Percentiles rank a stretch among this genome's conserved stretches.
Evolutionary conservation across 2,888 invertebrate genomes (phyloP).

Genomic region (Ochlodes sylvanus): DNA sequence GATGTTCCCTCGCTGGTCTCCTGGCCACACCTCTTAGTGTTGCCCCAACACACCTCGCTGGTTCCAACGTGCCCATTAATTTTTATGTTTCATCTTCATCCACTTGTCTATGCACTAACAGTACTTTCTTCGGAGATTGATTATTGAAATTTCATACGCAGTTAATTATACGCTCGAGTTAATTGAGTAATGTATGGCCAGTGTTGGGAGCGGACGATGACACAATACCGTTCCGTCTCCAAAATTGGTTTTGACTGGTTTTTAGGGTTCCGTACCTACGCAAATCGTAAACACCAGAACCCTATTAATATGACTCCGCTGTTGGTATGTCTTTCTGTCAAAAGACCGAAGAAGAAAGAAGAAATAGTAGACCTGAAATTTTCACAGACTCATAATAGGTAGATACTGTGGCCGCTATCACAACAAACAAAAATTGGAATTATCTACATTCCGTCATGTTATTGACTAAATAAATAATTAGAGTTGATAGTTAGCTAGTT

Average conservation of each 20-base stretch:
- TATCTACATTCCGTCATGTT: no score
- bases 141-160: slow-evolving; percentile 73
- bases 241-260: slow-evolving; percentile 12
- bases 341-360: no score
- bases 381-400: no score
- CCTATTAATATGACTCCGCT: no score
- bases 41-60: slow-evolving; percentile 67
- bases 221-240: slow-evolving; percentile 30
- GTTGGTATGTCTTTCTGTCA: no score
- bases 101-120: slow-evolving; percentile 56
- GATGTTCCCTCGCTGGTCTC: slow-evolving; percentile 45
- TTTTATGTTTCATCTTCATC: slow-evolving; percentile 70
- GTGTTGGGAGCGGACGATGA: slow-evolving; percentile 28
- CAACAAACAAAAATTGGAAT: no score
- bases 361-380: no score
- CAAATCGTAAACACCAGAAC: no score
- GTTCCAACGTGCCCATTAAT: slow-evolving; percentile 75
- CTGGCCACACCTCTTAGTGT: slow-evolving; percentile 54
- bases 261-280: slow-evolving; percentile 1
- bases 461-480: no score
- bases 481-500: no score
- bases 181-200: slow-evolving; percentile 73
- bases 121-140: slow-evolving; percentile 79
- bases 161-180: slow-evolving; percentile 72
- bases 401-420: no score